phyloP scores from a whole-genome alignment of 2,797 vertebrate genomes.

The Carduelis carduelis region DNA sequence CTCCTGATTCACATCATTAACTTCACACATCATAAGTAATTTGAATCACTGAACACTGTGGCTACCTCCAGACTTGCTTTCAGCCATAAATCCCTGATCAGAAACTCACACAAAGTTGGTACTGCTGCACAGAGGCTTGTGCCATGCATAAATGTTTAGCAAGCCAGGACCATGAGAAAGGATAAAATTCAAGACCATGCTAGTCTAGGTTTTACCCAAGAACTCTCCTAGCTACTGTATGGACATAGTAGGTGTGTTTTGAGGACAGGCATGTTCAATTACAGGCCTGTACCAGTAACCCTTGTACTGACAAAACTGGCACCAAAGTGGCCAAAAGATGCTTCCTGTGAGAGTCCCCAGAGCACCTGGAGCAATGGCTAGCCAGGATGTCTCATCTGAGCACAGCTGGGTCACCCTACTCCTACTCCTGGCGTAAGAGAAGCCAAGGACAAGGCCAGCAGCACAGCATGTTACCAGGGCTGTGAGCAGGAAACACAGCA shows the following conservation, averaged over 20 bases:
- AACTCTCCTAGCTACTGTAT: background rate
- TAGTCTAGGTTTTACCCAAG: background rate
- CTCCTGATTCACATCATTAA: conserved; percentile 24
- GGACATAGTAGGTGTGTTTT: background rate
- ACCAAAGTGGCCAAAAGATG: background rate
- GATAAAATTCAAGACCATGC: background rate
- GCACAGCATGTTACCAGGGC: background rate
- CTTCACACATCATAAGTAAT: background rate
- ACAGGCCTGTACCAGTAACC: background rate
- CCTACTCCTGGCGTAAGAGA: background rate
- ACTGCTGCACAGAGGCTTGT: background rate
- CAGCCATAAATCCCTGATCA: background rate
- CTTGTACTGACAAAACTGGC: background rate
- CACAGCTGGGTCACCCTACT: background rate
- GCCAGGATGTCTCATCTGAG: background rate
- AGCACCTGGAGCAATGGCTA: background rate
- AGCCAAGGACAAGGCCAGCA: background rate
- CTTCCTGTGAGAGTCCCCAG: background rate
- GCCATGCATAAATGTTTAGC: background rate
- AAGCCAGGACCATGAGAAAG: background rate
- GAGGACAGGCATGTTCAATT: background rate
- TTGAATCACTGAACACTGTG: background rate
- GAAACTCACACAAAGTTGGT: background rate
- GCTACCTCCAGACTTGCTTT: background rate
- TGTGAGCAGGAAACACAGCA: background rate